phyloP scores from a whole-genome alignment of 2,113 vertebrate genomes.

The Gallinago paraguaiae region DNA sequence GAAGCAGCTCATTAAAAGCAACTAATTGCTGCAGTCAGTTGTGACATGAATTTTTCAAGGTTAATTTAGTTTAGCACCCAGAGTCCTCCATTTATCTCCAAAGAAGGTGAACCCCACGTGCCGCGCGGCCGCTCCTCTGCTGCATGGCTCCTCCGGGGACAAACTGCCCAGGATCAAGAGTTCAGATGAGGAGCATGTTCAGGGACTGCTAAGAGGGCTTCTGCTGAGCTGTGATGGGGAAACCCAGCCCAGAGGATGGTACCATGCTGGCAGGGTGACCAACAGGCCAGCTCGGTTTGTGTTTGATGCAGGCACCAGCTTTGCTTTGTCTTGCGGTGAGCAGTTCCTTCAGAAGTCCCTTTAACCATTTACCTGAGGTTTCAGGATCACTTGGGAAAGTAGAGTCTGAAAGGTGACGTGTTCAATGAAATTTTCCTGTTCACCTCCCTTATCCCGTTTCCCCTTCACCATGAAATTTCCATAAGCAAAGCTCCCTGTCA shows the following conservation, averaged over 20 bases:
- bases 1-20: constrained; percentile 53
- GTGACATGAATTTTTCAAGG: constrained; percentile 53
- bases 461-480: not conserved
- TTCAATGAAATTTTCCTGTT: not conserved
- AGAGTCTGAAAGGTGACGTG: rapidly evolving
- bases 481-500: not conserved
- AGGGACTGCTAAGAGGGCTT: not conserved
- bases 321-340: not conserved
- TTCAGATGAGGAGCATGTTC: rapidly evolving
- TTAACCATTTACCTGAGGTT: not conserved
- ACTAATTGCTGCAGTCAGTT: constrained; percentile 55
- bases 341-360: not conserved
- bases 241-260: not conserved
- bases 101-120: not conserved
- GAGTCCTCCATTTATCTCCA: not conserved
- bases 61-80: constrained; percentile 38
- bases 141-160: not conserved
- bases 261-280: not conserved
- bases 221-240: not conserved
- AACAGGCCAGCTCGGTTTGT: not conserved
- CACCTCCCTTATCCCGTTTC: not conserved
- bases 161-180: not conserved
- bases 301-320: not conserved
- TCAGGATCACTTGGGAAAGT: not conserved
- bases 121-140: not conserved